Conservation (phyloP, 2,888 invertebrate species). For the Lysandra bellargus region DNA sequence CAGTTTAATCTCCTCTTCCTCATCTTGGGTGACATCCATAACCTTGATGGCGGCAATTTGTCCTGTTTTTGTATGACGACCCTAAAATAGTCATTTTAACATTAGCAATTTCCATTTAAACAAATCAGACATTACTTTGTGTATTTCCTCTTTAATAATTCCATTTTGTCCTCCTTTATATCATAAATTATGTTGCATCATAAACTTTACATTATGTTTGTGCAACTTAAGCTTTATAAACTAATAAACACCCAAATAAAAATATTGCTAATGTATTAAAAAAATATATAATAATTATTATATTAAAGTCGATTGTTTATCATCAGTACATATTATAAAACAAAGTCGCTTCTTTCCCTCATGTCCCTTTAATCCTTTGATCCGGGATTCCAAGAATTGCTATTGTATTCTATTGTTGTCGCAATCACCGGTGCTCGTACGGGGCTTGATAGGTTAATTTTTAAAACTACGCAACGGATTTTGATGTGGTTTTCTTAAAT, state of each 20-base stretch:
- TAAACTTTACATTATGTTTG: not conserved
- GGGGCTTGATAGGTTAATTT: no score
- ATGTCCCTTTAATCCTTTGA: no score
- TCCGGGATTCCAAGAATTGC: no score
- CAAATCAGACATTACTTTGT: not conserved
- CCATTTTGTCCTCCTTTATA: not conserved
- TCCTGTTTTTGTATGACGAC: constrained; percentile 99
- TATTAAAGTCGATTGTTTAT: no score
- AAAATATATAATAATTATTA: no score
- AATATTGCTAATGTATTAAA: not conserved
- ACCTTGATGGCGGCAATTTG: constrained; percentile 99
- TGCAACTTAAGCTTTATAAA: not conserved
- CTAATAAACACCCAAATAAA: not conserved
- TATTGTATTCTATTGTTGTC: no score
- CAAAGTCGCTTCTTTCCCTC: no score
- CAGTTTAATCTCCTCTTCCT: constrained; percentile 99
- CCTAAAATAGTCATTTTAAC: constrained; percentile 79
- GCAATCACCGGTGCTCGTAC: no score
- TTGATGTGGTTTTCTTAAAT: no score
- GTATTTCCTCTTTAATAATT: not conserved
- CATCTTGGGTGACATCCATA: constrained; percentile 99
- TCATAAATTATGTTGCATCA: not conserved
- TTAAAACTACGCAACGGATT: no score
- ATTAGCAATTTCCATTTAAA: not conserved
- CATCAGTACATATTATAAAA: no score